Evolutionary conservation across 2,888 invertebrate genomes (phyloP), one percentile per base, ranked within the genome.

Genomic region (Ectemnius continuus): DNA sequence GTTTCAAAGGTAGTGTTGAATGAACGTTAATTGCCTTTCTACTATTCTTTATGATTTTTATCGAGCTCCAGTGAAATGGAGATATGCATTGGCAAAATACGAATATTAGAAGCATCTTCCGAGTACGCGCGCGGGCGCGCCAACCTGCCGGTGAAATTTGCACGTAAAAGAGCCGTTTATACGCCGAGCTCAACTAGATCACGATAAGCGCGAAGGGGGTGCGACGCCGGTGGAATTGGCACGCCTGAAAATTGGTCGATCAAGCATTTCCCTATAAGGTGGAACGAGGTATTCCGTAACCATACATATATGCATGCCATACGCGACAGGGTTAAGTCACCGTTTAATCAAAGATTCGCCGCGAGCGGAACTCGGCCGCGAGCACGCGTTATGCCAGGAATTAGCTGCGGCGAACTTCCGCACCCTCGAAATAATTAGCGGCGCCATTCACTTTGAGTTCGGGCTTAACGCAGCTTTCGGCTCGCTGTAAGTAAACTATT

Each of bases 141-240:
- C 36, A 11, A 52, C 52, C 16, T 52, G 52, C 52, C 4, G 52
- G 52, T 36, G 36, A 36, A 52, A 52, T 52, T 52, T 52, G 14
- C 52, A 16, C 52, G 52, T 52, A 52, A 52, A 52, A 52, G 52
- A 14, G 52, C 14, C 52, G 52, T 52, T 52, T 52, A 52, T 52
- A 52, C 36, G 36, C 4, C 36, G 36, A 36, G 52, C 52, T 52
- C 52, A 16, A 16, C 52, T 52, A 52, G 52, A 52, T 52, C 52
- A 52, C 52, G 52, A 52, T 52, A 52, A 52, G 52, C 52, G 52
- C 14, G 52, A 16, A 52, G n/a, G 52, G 16, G n/a, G n/a, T 52
- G 52, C 52, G 52, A 52, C 16, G 16, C 5, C 16, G 52, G 16
- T 16, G 52, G 52, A 52, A 52, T 52, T 52, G 52, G 52, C 52